phyloP scores from a whole-genome alignment of 2,113 vertebrate genomes.

The Lynx canadensis region DNA sequence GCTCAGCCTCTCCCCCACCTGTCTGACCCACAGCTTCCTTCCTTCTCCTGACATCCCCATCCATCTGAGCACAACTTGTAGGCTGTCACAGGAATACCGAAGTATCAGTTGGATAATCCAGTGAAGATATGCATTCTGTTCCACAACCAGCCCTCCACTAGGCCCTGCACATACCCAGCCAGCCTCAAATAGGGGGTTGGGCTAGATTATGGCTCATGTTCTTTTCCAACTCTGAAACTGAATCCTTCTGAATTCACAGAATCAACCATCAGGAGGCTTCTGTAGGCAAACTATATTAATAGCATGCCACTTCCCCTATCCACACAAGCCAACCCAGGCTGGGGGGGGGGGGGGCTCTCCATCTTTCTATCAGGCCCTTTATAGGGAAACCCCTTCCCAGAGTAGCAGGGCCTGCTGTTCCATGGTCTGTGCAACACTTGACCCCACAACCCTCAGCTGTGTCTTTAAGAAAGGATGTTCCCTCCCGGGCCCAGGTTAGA shows the following conservation, averaged over 20 bases:
- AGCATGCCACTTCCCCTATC: not conserved
- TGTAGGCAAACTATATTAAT: not conserved
- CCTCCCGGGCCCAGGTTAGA: not conserved
- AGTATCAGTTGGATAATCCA: not conserved
- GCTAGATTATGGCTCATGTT: not conserved
- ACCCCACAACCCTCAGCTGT: not conserved
- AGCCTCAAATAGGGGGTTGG: not conserved
- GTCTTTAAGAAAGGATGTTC: not conserved
- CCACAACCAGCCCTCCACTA: not conserved
- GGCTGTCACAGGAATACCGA: not conserved
- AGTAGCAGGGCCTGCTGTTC: not conserved
- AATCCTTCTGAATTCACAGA: not conserved
- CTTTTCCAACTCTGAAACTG: not conserved
- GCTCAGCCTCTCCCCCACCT: not conserved
- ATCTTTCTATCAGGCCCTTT: not conserved
- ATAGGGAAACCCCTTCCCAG: not conserved
- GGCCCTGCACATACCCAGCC: not conserved
- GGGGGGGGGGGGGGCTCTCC: not conserved
- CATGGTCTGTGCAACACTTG: not conserved
- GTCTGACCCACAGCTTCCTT: not conserved
- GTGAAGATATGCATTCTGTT: not conserved
- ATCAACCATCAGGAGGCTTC: not conserved
- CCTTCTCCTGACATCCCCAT: not conserved
- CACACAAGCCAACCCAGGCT: not conserved
- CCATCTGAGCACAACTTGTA: not conserved